Conservation (phyloP, 37 sponge, comb jelly and placozoan species). For the Geodia barretti region DNA sequence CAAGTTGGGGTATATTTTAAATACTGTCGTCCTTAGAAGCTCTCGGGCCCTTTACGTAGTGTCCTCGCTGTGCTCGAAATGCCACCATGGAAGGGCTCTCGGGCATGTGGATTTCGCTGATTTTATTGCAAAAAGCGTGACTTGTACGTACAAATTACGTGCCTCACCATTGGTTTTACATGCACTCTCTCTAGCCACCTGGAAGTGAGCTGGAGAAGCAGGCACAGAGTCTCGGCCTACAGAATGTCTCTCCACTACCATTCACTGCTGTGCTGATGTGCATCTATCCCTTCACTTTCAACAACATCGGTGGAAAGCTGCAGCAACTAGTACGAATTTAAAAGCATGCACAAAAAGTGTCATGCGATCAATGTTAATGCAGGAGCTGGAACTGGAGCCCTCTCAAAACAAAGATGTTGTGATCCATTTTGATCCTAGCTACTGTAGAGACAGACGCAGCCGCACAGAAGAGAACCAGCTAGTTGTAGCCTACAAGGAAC, state of each 20-base stretch:
- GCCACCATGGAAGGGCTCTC: too few relatives aligned
- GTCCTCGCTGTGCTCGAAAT: too few relatives aligned
- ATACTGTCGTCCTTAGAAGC: too few relatives aligned
- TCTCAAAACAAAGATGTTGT: conserved; percentile 36
- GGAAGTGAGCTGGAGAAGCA: conserved; percentile 55
- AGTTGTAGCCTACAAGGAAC: conserved; percentile 86
- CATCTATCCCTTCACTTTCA: conserved; percentile 73
- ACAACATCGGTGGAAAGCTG: neutral
- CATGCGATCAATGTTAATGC: conserved; percentile 1
- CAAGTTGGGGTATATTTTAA: too few relatives aligned
- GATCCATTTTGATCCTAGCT: conserved; percentile 85
- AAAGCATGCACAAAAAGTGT: neutral
- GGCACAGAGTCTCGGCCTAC: conserved; percentile 45
- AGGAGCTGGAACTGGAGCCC: conserved; percentile 57
- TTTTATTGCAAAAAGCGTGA: too few relatives aligned
- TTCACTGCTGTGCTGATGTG: conserved; percentile 65
- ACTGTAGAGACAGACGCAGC: conserved; percentile 70
- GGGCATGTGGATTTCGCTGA: too few relatives aligned
- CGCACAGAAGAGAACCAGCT: conserved; percentile 56
- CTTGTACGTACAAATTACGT: too few relatives aligned
- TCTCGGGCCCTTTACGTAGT: too few relatives aligned
- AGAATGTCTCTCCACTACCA: conserved; percentile 78
- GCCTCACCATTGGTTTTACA: too few relatives aligned
- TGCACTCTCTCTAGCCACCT: too few relatives aligned
- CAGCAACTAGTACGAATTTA: conserved; percentile 36